Percentiles rank a stretch among this genome's conserved stretches.
phyloP scores from a whole-genome alignment of 2,113 vertebrate genomes.

The Elaphurus davidianus region DNA sequence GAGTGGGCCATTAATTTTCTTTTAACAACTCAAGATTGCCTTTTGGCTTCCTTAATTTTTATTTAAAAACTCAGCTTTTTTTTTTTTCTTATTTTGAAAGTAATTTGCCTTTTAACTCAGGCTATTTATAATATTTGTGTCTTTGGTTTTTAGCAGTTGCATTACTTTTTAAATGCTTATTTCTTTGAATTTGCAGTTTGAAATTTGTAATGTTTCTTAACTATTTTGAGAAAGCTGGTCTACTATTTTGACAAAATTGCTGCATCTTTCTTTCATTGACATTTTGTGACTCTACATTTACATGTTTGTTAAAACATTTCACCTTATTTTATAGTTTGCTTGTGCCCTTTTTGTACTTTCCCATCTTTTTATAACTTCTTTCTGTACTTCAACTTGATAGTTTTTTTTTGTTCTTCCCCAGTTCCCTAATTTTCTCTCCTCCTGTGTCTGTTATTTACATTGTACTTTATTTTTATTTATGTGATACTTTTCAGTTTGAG shows the following conservation, averaged over 20 bases:
- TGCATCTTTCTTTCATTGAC: not conserved
- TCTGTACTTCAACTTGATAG: not conserved
- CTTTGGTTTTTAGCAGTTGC: not conserved
- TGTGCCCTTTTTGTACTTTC: not conserved
- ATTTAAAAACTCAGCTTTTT: not conserved
- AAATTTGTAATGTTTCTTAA: not conserved
- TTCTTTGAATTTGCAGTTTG: not conserved
- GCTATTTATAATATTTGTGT: not conserved
- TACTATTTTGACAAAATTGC: not conserved
- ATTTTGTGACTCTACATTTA: not conserved
- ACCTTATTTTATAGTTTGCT: not conserved
- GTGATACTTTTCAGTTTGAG: not conserved
- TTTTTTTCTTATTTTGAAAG: not conserved
- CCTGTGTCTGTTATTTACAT: not conserved
- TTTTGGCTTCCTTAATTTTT: not conserved
- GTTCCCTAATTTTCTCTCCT: not conserved
- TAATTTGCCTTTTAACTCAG: not conserved
- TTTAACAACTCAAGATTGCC: not conserved
- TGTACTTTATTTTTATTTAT: not conserved
- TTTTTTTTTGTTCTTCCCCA: not conserved
- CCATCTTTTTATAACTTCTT: not conserved
- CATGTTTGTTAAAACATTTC: not conserved
- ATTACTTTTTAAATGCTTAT: not conserved
- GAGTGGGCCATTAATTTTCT: not conserved
- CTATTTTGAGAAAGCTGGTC: not conserved